Conservation (phyloP, 2,113 vertebrate genomes). For the Forbesichthys agassizii region DNA sequence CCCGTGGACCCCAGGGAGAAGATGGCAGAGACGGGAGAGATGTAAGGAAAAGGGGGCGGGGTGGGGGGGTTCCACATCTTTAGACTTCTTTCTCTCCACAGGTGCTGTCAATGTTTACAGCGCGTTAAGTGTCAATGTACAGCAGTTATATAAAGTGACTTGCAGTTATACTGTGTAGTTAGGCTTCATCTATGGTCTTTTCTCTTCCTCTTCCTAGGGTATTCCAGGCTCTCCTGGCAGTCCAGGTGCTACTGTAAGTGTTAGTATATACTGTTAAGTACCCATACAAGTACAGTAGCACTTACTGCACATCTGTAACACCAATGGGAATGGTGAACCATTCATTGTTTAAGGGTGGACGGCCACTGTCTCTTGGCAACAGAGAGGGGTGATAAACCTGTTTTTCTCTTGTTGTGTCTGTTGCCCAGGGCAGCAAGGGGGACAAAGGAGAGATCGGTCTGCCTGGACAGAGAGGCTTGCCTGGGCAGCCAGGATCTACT, state of each 20-base stretch:
- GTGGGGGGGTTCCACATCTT: not conserved
- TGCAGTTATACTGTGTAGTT: not conserved
- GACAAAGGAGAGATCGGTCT: conserved; percentile 79
- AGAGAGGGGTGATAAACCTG: conserved; percentile 40
- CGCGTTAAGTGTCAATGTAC: not conserved
- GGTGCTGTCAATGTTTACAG: too few species aligned
- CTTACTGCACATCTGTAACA: not conserved
- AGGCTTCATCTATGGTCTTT: not conserved
- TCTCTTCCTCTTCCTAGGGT: conserved; percentile 62
- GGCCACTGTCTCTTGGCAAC: conserved; percentile 67
- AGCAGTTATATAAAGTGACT: too few species aligned
- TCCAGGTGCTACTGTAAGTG: conserved; percentile 73
- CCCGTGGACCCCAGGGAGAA: conserved; percentile 71
- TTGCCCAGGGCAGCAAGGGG: conserved; percentile 79
- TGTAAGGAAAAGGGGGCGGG: conserved; percentile 51
- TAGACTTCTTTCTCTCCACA: too few species aligned
- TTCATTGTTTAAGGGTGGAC: conserved; percentile 58
- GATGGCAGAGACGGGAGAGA: conserved; percentile 79
- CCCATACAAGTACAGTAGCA: not conserved
- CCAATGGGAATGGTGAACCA: conserved; percentile 17
- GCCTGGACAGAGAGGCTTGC: conserved; percentile 79
- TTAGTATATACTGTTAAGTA: not conserved
- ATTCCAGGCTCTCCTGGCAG: conserved; percentile 75
- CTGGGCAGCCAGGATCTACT: conserved; percentile 70
- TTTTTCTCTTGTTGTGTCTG: conserved; percentile 53